Conservation (phyloP, 2,888 invertebrate species). For the Lycocerus yunnanus region DNA sequence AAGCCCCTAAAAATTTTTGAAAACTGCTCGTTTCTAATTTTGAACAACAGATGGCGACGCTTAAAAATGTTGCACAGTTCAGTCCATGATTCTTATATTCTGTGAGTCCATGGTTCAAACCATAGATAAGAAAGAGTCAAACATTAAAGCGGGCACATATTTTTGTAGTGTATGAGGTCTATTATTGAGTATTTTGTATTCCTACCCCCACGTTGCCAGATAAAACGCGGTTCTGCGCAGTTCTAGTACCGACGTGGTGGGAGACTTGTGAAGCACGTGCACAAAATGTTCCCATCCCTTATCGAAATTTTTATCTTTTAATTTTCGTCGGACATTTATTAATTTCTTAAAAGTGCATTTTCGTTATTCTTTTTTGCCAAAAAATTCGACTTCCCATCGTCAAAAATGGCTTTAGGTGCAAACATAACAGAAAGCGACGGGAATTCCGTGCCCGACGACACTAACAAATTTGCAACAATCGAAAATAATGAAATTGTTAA, state of each 20-base stretch:
- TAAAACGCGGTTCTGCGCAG: neutral
- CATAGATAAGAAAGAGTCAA: too few relatives aligned
- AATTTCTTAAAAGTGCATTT: neutral
- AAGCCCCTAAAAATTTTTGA: too few relatives aligned
- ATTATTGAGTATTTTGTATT: neutral
- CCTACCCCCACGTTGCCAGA: neutral
- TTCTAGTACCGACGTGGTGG: neutral
- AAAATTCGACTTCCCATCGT: neutral
- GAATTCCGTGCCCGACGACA: conserved; percentile 35
- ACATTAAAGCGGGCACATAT: too few relatives aligned
- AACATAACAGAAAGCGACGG: conserved; percentile 41
- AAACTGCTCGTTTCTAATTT: too few relatives aligned
- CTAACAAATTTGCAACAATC: conserved; percentile 34
- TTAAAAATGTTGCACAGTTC: too few relatives aligned
- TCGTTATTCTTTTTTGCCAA: neutral
- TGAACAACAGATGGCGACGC: neutral
- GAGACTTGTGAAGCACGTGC: conserved; percentile 27
- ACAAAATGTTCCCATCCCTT: conserved; percentile 22
- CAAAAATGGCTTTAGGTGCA: conserved; percentile 46
- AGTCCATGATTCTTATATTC: too few relatives aligned
- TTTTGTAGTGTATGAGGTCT: neutral
- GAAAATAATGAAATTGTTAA: conserved; percentile 26
- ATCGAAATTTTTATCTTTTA: neutral
- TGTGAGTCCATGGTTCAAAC: too few relatives aligned
- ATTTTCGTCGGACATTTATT: neutral